Percentiles rank a stretch among this genome's conserved stretches.
Evolutionary conservation across 37 sponge, comb jelly and placozoan genomes (phyloP).

Genomic region (Theonella swinhoei): DNA sequence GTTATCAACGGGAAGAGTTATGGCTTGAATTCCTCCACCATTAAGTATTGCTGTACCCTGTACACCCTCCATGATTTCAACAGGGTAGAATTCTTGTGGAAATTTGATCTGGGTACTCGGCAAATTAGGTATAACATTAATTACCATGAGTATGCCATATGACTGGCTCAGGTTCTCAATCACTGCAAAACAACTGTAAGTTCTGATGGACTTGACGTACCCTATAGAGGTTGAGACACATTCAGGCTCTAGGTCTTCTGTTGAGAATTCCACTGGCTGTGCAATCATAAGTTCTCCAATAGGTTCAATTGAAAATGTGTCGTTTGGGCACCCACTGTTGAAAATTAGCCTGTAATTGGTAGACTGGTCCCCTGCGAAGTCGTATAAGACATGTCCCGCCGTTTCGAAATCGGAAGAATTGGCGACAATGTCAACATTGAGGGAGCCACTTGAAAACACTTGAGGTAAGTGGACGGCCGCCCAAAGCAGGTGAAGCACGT

Average conservation of each 20-base stretch:
- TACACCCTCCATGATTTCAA: constrained; percentile 32
- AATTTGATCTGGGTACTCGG: constrained; percentile 14
- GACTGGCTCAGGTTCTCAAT: background rate
- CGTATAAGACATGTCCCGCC: background rate
- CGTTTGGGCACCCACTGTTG: constrained; percentile 14
- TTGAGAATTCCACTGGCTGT: constrained; percentile 16
- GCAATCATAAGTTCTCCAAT: constrained; percentile 9
- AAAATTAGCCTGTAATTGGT: background rate
- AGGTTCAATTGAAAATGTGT: constrained; percentile 31
- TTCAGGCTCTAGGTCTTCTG: background rate
- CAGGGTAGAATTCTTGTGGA: constrained; percentile 31
- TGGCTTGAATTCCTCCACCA: background rate
- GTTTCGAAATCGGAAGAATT: background rate
- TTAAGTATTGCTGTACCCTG: background rate
- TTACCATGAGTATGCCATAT: constrained; percentile 4
- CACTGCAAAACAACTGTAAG: constrained; percentile 32
- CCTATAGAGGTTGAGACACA: background rate
- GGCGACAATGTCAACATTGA: background rate
- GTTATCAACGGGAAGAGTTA: background rate
- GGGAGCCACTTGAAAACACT: background rate
- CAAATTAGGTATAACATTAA: constrained; percentile 25
- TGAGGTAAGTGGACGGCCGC: background rate
- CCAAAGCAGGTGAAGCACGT: background rate
- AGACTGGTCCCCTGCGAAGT: background rate
- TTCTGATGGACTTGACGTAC: constrained; percentile 20